These are phyloP conservation scores for Stegostoma tigrinum DNA, from an alignment of 2,113 vertebrate species.

Conservation along the genomic window DNA sequence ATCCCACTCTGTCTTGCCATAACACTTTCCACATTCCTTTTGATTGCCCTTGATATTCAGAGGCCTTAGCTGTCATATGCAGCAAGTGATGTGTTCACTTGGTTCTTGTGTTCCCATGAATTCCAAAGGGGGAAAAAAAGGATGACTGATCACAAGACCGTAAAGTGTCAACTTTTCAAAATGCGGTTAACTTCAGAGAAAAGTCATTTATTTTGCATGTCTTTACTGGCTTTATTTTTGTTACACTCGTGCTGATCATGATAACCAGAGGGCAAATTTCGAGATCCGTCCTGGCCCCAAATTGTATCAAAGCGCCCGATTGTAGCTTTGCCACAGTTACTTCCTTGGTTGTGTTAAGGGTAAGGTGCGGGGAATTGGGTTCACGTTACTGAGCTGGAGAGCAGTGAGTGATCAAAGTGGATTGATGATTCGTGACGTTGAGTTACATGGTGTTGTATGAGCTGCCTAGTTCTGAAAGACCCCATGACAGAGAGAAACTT, in stretches of 20 bases:
- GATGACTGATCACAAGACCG: neutral
- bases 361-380: neutral
- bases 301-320: neutral
- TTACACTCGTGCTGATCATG: neutral
- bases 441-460: neutral
- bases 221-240: neutral
- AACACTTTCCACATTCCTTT: neutral
- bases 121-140: neutral
- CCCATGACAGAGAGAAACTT: neutral
- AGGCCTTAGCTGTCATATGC: neutral
- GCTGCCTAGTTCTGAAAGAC: neutral
- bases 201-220: neutral
- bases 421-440: neutral
- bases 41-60: neutral
- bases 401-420: neutral
- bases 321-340: neutral
- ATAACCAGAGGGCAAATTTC: neutral
- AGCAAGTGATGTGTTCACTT: neutral
- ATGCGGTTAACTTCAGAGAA: neutral
- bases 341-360: neutral
- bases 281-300: neutral
- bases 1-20: neutral
- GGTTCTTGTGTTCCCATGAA: neutral
- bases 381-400: neutral
- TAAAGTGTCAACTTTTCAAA: neutral